phyloP scores from a whole-genome alignment of 2,888 invertebrate species.

The Tenthredo notha region DNA sequence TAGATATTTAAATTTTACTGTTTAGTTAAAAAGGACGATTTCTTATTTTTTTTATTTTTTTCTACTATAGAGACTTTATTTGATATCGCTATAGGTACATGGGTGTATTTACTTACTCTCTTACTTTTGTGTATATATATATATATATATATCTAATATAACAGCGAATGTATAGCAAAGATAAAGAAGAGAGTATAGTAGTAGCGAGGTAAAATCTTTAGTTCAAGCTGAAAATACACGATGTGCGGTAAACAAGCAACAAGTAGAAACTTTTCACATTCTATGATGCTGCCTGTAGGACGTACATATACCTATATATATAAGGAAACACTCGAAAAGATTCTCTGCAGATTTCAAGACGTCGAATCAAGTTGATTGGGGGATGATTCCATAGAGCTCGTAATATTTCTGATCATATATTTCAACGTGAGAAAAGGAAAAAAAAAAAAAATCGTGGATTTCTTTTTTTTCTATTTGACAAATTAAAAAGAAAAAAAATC shows the following conservation, averaged over 20 bases:
- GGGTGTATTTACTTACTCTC: background rate
- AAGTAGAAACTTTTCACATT: slow-evolving; percentile 16
- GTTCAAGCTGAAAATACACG: background rate
- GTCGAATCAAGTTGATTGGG: background rate
- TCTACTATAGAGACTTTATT: no score
- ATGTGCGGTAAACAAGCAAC: slow-evolving; percentile 1
- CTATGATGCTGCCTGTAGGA: background rate
- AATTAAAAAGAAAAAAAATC: background rate
- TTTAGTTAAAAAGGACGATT: no score
- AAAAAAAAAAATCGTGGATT: background rate
- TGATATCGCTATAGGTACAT: background rate
- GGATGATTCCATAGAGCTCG: background rate
- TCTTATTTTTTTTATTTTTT: no score
- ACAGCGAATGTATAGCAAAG: no score
- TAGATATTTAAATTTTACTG: no score
- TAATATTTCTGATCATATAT: background rate
- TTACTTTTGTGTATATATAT: no score
- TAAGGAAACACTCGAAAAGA: background rate
- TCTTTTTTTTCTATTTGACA: background rate
- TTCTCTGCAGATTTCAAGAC: background rate
- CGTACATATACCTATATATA: background rate
- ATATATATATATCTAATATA: background rate
- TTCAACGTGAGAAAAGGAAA: background rate
- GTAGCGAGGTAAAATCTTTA: background rate
- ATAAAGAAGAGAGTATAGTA: background rate